Evolutionary conservation across 2,797 vertebrate species (phyloP), one percentile per base, ranked within the genome.

Genomic region (Malurus leucopterus): DNA sequence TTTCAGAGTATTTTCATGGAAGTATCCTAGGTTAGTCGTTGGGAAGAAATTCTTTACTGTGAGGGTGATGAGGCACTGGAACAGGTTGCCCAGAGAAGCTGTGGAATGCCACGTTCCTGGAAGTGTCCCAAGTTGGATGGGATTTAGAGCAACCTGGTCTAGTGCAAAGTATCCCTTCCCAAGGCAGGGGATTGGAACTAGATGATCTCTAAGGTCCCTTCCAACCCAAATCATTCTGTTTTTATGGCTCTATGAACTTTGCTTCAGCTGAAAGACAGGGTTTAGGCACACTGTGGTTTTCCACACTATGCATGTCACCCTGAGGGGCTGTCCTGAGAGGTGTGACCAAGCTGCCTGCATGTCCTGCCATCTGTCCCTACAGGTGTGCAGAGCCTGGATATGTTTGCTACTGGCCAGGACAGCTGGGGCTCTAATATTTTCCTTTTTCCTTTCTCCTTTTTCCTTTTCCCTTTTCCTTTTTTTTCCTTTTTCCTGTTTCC

Each of bases 301-400:
- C 47, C 32, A 38, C 8, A 0, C 9, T 63, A 62, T 38, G 18
- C 65, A 0, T 50, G 40, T 26, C 20, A 41, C 47, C 19, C 55
- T 69, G 36, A 40, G 57, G 54, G 9, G 10, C 49, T 69, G 43
- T 79, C 36, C 30, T 68, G 53, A 63, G 51, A 47, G 29, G 2
- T 47, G 12, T 53, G 21, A 73, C 46, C 57, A 16, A 59, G 30
- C 24, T 69, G 9, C 13, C 30, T 2, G 3, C 8, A 2, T 40
- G 14, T 78, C 29, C 13, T 73, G 30, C 62, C 9, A 6, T 40
- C 53, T 16, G 9, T 63, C 22, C 55, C 21, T 53, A 5, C 61
- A 38, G 61, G 8, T 1, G 1, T 65, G 22, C 1, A 3, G 32
- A 75, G 21, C 40, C 32, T 4, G 3, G 7, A 1, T 6, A 6